Conservation (phyloP, 2,113 vertebrate species). For the Cheilinus undulatus region DNA sequence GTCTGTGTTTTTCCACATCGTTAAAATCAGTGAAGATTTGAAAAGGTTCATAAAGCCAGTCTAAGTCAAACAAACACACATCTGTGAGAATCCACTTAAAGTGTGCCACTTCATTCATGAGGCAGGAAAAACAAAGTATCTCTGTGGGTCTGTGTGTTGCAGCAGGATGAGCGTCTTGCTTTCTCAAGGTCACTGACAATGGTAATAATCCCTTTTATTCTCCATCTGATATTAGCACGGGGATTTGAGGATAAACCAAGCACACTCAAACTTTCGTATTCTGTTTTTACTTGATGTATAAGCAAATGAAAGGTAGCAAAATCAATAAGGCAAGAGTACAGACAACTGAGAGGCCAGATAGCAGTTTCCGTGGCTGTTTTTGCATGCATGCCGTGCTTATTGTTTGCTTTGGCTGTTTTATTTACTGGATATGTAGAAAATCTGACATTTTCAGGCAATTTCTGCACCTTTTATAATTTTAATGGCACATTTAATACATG, state of each 20-base stretch:
- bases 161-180: slow-evolving; percentile 56
- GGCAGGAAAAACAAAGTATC: slow-evolving; percentile 66
- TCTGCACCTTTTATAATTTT: slow-evolving; percentile 1
- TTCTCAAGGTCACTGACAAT: slow-evolving; percentile 73
- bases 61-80: slow-evolving; percentile 7
- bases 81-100: slow-evolving; percentile 45
- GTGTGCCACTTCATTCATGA: slow-evolving; percentile 48
- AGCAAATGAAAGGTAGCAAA: slow-evolving; percentile 73
- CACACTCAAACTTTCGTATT: slow-evolving; percentile 61
- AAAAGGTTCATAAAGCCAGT: too few species aligned
- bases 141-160: slow-evolving; percentile 51
- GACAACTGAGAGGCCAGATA: slow-evolving; percentile 38
- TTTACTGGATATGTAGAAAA: slow-evolving; percentile 18
- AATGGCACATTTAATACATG: not conserved
- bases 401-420: slow-evolving; percentile 22
- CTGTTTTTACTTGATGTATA: slow-evolving; percentile 73
- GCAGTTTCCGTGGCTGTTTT: slow-evolving; percentile 64
- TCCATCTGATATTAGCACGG: slow-evolving; percentile 60
- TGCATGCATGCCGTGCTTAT: slow-evolving; percentile 60
- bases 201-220: slow-evolving; percentile 58
- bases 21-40: too few species aligned
- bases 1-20: too few species aligned
- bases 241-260: slow-evolving; percentile 61
- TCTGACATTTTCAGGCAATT: not conserved
- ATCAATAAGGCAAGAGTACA: slow-evolving; percentile 74